Percentiles rank a stretch among this genome's conserved stretches.
These are phyloP conservation scores for Equus quagga DNA, from an alignment of 2,113 vertebrate genomes.

Conservation along the genomic window DNA sequence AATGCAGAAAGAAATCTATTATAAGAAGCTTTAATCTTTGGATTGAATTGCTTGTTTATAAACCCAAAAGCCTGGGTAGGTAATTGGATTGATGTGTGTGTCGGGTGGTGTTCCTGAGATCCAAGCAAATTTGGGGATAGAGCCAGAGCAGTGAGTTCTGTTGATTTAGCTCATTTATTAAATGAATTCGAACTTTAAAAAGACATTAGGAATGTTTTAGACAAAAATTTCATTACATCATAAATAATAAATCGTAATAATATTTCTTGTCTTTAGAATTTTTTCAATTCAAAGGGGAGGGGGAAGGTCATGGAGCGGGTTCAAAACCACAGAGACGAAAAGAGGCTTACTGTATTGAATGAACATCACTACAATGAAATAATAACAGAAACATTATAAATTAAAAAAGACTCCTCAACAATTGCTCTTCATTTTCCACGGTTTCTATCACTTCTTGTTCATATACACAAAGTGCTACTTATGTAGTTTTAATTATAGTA, in stretches of 20 bases:
- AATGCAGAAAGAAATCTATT: neutral
- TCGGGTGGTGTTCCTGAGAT: neutral
- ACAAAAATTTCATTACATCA: neutral
- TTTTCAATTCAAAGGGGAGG: neutral
- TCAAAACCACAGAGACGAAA: neutral
- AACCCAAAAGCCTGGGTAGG: neutral
- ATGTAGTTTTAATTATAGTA: neutral
- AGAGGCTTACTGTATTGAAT: neutral
- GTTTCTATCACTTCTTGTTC: neutral
- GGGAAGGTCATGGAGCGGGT: neutral
- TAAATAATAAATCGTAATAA: neutral
- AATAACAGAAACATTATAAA: neutral
- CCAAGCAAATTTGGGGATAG: neutral
- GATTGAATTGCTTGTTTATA: neutral
- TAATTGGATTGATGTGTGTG: neutral
- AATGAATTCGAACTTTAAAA: slow-evolving; percentile 18
- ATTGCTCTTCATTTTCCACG: neutral
- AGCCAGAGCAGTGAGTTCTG: neutral
- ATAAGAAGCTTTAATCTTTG: neutral
- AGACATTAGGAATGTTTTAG: neutral
- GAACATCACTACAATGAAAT: neutral
- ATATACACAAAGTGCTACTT: neutral
- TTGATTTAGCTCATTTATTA: neutral
- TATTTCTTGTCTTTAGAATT: neutral
- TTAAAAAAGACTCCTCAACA: neutral